phyloP scores from a whole-genome alignment of 1,140 invertebrate species.

The Aradophagus sp. region DNA sequence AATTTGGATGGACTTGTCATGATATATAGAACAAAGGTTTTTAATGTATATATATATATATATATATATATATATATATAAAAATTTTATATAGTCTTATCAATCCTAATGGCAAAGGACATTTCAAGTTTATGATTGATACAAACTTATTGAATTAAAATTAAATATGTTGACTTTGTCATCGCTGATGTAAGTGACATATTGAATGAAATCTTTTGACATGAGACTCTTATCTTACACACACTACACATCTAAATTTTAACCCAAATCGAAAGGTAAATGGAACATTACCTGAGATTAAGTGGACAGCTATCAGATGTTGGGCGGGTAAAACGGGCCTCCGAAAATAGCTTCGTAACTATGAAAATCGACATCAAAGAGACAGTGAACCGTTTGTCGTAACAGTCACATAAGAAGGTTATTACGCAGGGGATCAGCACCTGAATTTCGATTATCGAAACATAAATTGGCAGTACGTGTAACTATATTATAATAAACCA shows the following conservation, averaged over 20 bases:
- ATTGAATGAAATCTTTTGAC: neutral
- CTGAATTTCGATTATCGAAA: conserved; percentile 9
- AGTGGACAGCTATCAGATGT: conserved; percentile 7
- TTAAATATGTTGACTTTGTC: no score
- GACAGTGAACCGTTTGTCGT: conserved; percentile 45
- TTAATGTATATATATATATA: no score
- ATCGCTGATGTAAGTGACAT: conserved; percentile 8
- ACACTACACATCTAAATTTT: neutral
- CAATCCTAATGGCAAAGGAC: no score
- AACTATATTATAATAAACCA: no score
- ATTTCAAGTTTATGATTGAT: no score
- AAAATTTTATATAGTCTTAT: no score
- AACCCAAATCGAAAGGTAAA: conserved; percentile 1
- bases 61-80: no score
- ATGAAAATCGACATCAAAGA: conserved; percentile 52
- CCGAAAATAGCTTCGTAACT: conserved; percentile 50
- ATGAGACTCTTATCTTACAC: neutral
- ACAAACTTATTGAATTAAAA: no score
- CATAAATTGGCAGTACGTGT: no score
- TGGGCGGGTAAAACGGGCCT: conserved; percentile 9
- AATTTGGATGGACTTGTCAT: no score
- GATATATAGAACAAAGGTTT: no score
- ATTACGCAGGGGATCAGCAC: conserved; percentile 11
- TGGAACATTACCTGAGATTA: conserved; percentile 26
- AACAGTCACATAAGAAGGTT: conserved; percentile 42